Evolutionary conservation across 2,888 invertebrate species (phyloP), one percentile per base, ranked within the genome.

Genomic region (Dolomedes plantarius): DNA sequence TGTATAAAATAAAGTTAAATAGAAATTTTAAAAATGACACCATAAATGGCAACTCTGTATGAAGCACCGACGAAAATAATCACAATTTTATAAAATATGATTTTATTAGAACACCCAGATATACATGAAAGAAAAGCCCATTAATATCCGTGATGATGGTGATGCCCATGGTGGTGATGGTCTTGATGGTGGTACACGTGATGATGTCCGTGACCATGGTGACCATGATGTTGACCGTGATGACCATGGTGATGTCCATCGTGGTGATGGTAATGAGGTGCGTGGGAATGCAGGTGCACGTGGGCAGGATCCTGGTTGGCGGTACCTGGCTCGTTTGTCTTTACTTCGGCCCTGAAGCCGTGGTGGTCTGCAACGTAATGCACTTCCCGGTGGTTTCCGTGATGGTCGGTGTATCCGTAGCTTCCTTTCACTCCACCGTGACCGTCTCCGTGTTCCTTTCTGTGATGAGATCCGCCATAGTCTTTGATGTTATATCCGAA

Each of bases 301-400:
- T 69, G 64, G 2, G 83, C 83, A n/a, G 83, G 83, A 46, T 83
- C 77, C 16, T 83, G 76, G 19, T 65, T 77, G 5, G 76, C 73
- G 1, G 83, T 77, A 11, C 83, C 83, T 9, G 76, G 76, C 23
- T 83, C 83, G 32, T 83, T 83, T 23, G 79, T 79, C 56, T 72
- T 76, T 2, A 82, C 76, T 5, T 50, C 50, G 41, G 82, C 82
- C 23, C 82, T 36, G 76, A 82, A 82, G 6, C 82, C 79, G 1
- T 62, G 64, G 9, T 72, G 29, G 27, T 79, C 79, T 31, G 79
- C 79, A 2, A 79, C 72, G 76, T 82, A 82, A 27, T 82, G 64
- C 11, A 82, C 82, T 19, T 76, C 68, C 13, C 82, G 36, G 28
- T 82, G 64, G n/a, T 71, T 32, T 3, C 82, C 82, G 0, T 62